Base-by-base conservation (phyloP, 2,797 vertebrate genomes). In the Acrocephalus scirpaceus region DNA sequence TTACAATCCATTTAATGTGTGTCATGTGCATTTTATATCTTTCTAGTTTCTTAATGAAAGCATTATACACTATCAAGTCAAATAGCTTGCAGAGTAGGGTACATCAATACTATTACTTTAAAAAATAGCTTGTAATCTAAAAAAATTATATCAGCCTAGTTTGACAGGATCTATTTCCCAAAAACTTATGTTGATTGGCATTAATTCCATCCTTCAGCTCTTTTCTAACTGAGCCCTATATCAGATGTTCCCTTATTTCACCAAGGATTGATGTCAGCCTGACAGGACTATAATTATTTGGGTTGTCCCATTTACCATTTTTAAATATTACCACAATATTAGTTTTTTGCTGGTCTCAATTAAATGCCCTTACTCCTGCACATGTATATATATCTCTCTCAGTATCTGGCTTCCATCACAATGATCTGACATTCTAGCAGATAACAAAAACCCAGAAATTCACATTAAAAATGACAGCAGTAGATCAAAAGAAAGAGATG, bases 101-200 rank as follows among this genome's bases (percentile, higher is more conserved):
- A 80, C 67, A 85, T 85, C 74, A 82, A 71, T 87, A 84, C 19
- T 87, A 79, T 91, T 93, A 76, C 74, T 84, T 89, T 93, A 70
- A 81, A 95, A 94, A 85, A 47, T 86, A 93, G 32, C 30, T 93
- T 71, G 7, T 56, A 79, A 82, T 95, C 48, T 64, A 54, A 84
- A 93, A 89, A 93, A 90, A 89, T 64, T 2, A 47, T 74, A 92
- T 70, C 58, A 85, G n/a, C 27, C 87, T 92, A 82, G 88, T 82
- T 88, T 97, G 96, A 97, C 95, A 96, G 90, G 53, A 94, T 94
- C 86, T 96, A 61, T 95, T 96, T 96, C 95, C 92, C 72, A 89
- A 76, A 95, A 96, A 93, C 74, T 89, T 71, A 36, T 82, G 69
- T 87, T 97, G 96, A 96, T 95, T 96, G 96, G 88, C 94, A 92